Percentiles rank a stretch among this genome's conserved stretches.
phyloP scores from a whole-genome alignment of 2,888 invertebrate genomes.

The Perizoma flavofasciatum region DNA sequence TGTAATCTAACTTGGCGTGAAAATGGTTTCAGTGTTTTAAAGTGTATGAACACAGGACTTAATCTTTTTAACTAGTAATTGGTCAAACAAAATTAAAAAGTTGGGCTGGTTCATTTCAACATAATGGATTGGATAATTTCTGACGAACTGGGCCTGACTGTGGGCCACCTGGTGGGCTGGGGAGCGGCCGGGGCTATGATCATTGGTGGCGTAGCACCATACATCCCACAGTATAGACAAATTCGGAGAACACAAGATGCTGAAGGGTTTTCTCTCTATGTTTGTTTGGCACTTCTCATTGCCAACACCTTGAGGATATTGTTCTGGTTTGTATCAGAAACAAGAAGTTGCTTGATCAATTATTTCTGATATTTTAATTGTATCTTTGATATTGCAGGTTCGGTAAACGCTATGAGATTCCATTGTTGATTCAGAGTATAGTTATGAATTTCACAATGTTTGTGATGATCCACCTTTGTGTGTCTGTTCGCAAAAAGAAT shows the following conservation, averaged over 20 bases:
- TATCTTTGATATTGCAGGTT: constrained; percentile 89
- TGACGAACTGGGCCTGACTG: constrained; percentile 88
- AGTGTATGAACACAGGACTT: constrained; percentile 3
- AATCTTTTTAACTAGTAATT: constrained; percentile 1
- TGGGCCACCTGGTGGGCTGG: constrained; percentile 91
- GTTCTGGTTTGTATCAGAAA: constrained; percentile 92
- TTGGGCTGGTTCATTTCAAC: constrained; percentile 15
- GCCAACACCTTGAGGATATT: constrained; percentile 98
- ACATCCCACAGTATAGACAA: constrained; percentile 97
- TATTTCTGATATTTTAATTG: neutral
- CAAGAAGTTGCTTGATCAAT: constrained; percentile 1
- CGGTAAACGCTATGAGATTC: constrained; percentile 98
- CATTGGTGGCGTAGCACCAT: constrained; percentile 97
- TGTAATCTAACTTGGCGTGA: constrained; percentile 4
- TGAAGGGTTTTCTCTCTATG: constrained; percentile 98
- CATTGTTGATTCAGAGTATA: constrained; percentile 97
- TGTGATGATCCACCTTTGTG: constrained; percentile 96
- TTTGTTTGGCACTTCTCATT: constrained; percentile 96
- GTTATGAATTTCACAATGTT: constrained; percentile 99
- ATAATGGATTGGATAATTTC: constrained; percentile 91
- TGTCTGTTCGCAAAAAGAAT: constrained; percentile 92
- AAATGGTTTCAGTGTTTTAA: constrained; percentile 10
- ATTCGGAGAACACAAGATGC: constrained; percentile 95
- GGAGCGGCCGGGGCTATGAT: constrained; percentile 95
- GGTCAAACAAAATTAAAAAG: neutral